Conservation (phyloP, 2,113 vertebrate species). For the Petaurus breviceps region DNA sequence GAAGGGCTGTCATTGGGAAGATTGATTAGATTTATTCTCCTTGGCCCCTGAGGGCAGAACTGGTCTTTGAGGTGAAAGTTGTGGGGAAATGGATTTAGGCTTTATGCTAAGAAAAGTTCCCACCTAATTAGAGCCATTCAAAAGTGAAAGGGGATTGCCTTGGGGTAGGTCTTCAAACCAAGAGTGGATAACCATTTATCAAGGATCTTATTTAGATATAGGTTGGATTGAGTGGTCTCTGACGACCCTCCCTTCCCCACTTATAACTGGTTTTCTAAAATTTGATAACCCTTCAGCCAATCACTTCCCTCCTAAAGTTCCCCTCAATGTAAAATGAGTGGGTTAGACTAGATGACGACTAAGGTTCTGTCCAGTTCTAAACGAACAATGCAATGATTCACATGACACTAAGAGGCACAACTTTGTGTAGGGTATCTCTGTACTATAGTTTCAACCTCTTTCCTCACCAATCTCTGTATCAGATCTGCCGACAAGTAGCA, state of each 20-base stretch:
- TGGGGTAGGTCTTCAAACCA: background rate
- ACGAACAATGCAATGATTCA: background rate
- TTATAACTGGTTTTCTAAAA: background rate
- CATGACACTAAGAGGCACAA: background rate
- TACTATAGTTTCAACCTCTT: background rate
- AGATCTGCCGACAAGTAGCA: slow-evolving; percentile 39
- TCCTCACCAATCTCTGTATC: slow-evolving; percentile 28
- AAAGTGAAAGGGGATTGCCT: background rate
- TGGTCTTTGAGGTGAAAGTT: background rate
- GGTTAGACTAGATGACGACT: background rate
- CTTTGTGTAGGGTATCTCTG: background rate
- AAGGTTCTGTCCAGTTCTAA: background rate
- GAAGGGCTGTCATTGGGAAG: background rate
- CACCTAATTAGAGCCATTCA: background rate
- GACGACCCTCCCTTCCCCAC: background rate
- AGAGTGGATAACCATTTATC: background rate
- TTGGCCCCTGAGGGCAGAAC: background rate
- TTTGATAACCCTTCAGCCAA: background rate
- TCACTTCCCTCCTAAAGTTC: background rate
- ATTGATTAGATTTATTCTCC: background rate
- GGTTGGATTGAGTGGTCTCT: background rate
- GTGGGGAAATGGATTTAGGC: background rate
- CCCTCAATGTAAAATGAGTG: background rate
- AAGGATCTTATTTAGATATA: background rate
- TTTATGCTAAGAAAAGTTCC: background rate